phyloP scores from a whole-genome alignment of 2,113 vertebrate species.

The Scatophagus argus region DNA sequence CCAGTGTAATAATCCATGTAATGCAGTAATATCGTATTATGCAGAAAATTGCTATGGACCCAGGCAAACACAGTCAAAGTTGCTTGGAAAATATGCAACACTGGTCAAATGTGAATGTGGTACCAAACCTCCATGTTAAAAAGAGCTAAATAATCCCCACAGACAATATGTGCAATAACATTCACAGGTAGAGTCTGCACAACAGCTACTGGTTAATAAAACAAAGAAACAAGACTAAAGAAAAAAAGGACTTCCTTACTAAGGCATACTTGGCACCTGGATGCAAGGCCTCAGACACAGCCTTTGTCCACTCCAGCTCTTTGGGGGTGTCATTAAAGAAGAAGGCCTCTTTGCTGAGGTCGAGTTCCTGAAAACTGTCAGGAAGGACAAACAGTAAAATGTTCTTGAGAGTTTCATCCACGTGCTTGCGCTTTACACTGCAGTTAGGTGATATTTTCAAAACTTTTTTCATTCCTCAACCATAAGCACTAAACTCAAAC shows the following conservation, averaged over 20 bases:
- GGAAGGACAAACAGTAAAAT: conserved; percentile 1
- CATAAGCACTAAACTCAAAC: conserved; percentile 36
- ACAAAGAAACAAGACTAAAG: background rate
- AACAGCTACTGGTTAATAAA: background rate
- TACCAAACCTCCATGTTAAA: background rate
- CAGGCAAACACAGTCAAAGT: background rate
- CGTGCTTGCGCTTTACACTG: conserved; percentile 1
- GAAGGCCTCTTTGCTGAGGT: conserved; percentile 98
- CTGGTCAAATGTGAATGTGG: background rate
- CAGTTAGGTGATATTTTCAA: background rate
- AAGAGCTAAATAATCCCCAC: background rate
- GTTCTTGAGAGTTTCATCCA: background rate
- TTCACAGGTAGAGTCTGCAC: background rate
- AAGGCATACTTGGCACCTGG: conserved; percentile 94
- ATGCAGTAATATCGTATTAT: background rate
- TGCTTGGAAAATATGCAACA: background rate
- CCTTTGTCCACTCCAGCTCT: conserved; percentile 96
- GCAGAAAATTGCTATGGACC: background rate
- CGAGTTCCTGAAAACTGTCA: conserved; percentile 95
- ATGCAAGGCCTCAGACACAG: conserved; percentile 92
- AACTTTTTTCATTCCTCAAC: conserved; percentile 18
- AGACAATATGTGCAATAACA: background rate
- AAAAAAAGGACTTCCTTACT: conserved; percentile 82
- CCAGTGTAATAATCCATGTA: background rate
- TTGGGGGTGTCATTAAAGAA: conserved; percentile 97